phyloP scores from a whole-genome alignment of 2,113 vertebrate genomes.

The Abramis brama region DNA sequence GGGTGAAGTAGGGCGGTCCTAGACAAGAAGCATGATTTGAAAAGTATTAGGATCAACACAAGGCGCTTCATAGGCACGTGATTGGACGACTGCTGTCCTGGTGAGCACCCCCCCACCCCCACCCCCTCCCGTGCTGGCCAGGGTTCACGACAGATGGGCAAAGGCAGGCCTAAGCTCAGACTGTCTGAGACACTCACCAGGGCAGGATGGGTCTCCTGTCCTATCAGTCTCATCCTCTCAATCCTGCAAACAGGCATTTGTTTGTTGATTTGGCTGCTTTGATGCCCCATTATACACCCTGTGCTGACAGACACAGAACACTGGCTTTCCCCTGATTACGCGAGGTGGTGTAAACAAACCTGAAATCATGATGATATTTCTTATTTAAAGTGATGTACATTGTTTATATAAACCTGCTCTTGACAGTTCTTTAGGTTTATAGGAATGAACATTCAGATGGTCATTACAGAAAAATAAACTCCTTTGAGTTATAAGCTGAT shows the following conservation, averaged over 20 bases:
- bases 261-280: conserved; percentile 74
- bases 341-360: neutral
- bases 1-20: neutral
- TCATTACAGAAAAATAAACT: neutral
- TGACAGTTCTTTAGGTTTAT: neutral
- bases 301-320: conserved; percentile 27
- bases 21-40: neutral
- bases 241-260: conserved; percentile 68
- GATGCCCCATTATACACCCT: conserved; percentile 64
- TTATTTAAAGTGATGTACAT: neutral
- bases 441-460: neutral
- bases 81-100: neutral
- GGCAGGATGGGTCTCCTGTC: conserved; percentile 55
- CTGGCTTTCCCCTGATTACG: neutral
- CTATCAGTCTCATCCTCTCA: conserved; percentile 62
- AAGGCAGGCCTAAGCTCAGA: conserved; percentile 61
- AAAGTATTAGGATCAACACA: conserved; percentile 2
- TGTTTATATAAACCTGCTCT: neutral
- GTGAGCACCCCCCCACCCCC: neutral
- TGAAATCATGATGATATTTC: neutral
- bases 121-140: conserved; percentile 31
- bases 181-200: conserved; percentile 62
- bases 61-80: neutral
- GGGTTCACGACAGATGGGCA: conserved; percentile 63
- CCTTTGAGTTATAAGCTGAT: neutral